A percentile compares a stretch with the other conserved stretches of the same genome.
phyloP scores from a whole-genome alignment of 2,888 invertebrate species.

The Hecatera dysodea region DNA sequence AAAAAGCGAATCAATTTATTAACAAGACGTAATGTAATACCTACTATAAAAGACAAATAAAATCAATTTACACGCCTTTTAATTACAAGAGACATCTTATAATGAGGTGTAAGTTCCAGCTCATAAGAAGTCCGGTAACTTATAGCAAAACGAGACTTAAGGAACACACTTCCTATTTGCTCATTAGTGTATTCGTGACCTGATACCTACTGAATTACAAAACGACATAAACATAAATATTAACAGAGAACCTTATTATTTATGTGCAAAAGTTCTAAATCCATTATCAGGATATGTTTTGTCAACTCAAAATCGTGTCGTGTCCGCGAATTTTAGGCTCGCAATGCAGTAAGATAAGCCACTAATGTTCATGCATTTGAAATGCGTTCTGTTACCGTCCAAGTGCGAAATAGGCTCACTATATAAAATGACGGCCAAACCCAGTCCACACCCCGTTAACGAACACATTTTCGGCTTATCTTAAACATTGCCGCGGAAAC shows the following conservation, averaged over 20 bases:
- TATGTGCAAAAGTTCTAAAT: not conserved
- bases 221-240: not conserved
- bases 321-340: slow-evolving; percentile 26
- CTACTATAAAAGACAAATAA: not conserved
- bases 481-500: slow-evolving; percentile 79
- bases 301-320: slow-evolving; percentile 30
- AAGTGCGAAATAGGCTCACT: slow-evolving; percentile 52
- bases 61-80: slow-evolving; percentile 17
- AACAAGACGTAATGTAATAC: not conserved
- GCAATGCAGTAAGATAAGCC: slow-evolving; percentile 34
- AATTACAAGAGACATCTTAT: slow-evolving; percentile 13
- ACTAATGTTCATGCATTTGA: slow-evolving; percentile 58
- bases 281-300: not conserved
- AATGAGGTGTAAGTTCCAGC: slow-evolving; percentile 30
- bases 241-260: not conserved
- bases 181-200: slow-evolving; percentile 46
- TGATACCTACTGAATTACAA: not conserved
- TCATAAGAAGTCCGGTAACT: slow-evolving; percentile 25
- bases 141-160: slow-evolving; percentile 18
- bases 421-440: slow-evolving; percentile 64
- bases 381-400: slow-evolving; percentile 45
- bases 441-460: slow-evolving; percentile 71
- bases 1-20: not conserved
- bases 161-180: slow-evolving; percentile 43
- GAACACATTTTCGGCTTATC: slow-evolving; percentile 78